Evolutionary conservation across 2,113 vertebrate species (phyloP).

Genomic region (Probosciger aterrimus): DNA sequence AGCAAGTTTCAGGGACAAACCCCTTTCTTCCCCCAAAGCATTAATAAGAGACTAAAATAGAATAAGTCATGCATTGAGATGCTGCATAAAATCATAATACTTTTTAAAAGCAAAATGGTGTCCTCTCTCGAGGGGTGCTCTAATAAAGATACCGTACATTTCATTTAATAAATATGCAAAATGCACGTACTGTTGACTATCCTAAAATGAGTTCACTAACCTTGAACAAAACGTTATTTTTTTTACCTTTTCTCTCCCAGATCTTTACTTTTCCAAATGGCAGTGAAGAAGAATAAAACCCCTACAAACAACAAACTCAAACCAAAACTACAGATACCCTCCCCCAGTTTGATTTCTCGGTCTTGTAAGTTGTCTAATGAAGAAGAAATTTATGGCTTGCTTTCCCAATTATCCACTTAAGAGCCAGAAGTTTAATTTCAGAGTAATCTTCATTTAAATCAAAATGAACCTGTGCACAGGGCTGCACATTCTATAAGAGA

Average conservation of each 20-base stretch:
- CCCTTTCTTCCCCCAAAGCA: not conserved
- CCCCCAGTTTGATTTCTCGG: not conserved
- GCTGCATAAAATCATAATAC: slow-evolving; percentile 25
- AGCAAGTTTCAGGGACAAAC: slow-evolving; percentile 7
- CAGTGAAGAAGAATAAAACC: not conserved
- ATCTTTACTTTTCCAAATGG: not conserved
- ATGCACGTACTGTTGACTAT: not conserved
- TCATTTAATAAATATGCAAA: not conserved
- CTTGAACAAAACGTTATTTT: not conserved
- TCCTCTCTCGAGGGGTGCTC: not conserved
- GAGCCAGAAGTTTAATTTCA: not conserved
- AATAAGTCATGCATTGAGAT: slow-evolving; percentile 2
- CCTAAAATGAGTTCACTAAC: not conserved
- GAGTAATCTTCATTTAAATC: not conserved
- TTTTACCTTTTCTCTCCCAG: not conserved
- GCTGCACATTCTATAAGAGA: not conserved
- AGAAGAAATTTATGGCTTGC: slow-evolving; percentile 3
- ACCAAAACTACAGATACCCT: not conserved
- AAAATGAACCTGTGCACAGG: not conserved
- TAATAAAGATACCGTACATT: not conserved
- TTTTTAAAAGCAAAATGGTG: slow-evolving; percentile 15
- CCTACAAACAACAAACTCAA: not conserved
- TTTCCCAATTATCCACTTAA: not conserved
- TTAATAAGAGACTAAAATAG: not conserved
- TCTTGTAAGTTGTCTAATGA: not conserved